Base-by-base conservation (phyloP, 2,113 vertebrate species). In the Macaca fascicularis region DNA sequence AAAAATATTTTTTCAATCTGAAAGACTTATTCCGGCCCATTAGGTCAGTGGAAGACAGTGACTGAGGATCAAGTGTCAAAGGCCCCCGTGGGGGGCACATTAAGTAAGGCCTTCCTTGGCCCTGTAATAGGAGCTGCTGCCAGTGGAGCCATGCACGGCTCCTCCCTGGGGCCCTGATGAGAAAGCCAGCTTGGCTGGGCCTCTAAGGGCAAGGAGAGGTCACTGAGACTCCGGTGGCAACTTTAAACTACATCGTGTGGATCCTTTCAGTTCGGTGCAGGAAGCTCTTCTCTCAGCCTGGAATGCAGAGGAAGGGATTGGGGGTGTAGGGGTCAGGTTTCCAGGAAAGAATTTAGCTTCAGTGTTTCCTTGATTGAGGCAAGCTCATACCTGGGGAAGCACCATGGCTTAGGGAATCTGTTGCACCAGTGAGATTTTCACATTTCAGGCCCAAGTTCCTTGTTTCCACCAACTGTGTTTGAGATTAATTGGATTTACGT, bases 1-100 rank as follows among this genome's bases (percentile, higher is more conserved):
- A 98, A 97, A 98, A 97, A 94, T 95, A 93, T 70, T 70, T 79
- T 92, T 98, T 93, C 89, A 50, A 84, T 96, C 95, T 97, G 97
- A 98, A 96, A 95, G 97, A 93, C 43, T n/a, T 90, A 76, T 96
- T 97, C 96, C 8, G 43, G 84, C 50, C 78, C 97, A 79, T 98
- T 93, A 92, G 61, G 78, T 98, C 95, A 84, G 20, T 79, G 82
- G 92, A 88, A 97, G 97, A 97, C 83, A 97, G 72, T 94, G 97
- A 69, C 92, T 95, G 61, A 20, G 0, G 91, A 75, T 87, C 13
- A 23, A 35, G 6, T 79, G 14, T 92, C 70, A 82, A 67, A 97
- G 86, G 70, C 45, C 69, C 43, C 8, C 3, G n/a, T n/a, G 32
- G 45, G 80, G 10, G 95, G 89, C 94, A 94, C 32, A 23, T 43